phyloP scores from a whole-genome alignment of 2,888 invertebrate species.

The Chloroclystis v-ata region DNA sequence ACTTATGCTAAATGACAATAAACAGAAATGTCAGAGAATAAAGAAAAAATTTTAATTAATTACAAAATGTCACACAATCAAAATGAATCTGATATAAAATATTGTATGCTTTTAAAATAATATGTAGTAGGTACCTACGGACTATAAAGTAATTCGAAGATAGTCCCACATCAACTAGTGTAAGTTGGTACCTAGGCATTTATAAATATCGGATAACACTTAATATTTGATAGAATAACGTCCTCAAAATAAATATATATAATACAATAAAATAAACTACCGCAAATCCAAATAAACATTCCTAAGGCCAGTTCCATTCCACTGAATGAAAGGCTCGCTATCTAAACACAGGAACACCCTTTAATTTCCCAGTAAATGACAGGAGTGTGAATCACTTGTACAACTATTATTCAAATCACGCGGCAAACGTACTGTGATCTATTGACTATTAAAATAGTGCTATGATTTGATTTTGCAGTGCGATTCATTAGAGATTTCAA shows the following conservation, averaged over 20 bases:
- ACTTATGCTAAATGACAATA: too few species aligned
- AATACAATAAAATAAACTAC: conserved; percentile 1
- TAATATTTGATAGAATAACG: too few species aligned
- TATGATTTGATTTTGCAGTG: conserved; percentile 11
- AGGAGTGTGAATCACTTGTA: conserved; percentile 41
- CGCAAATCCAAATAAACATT: conserved; percentile 1
- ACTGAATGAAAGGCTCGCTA: conserved; percentile 12
- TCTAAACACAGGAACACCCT: conserved; percentile 14
- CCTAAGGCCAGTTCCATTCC: background rate
- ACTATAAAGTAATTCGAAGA: too few species aligned
- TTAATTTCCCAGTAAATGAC: conserved; percentile 45
- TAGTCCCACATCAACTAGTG: too few species aligned
- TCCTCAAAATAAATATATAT: background rate
- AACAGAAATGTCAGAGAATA: too few species aligned
- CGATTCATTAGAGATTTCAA: conserved; percentile 10
- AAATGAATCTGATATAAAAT: too few species aligned
- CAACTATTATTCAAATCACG: conserved; percentile 46
- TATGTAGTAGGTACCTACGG: too few species aligned
- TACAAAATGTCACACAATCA: too few species aligned
- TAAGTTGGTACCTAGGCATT: too few species aligned
- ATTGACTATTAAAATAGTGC: conserved; percentile 18
- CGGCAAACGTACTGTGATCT: conserved; percentile 32
- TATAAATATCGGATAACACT: too few species aligned
- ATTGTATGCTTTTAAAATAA: too few species aligned
- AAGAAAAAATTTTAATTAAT: too few species aligned